Evolutionary conservation across 2,113 vertebrate species (phyloP).

Genomic region (Psammodynastes pulverulentus): DNA sequence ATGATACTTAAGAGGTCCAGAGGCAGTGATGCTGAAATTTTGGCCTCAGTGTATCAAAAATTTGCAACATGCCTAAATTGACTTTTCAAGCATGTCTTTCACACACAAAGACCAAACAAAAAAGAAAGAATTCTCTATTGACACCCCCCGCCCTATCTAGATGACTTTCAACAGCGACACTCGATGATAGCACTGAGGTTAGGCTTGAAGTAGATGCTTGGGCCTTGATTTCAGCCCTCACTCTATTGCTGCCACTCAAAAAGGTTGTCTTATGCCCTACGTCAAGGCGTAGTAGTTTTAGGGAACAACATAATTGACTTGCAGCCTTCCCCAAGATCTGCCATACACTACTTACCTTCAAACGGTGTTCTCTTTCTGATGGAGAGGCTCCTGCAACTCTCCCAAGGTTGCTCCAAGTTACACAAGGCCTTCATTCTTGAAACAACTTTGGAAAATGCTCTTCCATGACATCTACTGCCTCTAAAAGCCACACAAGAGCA

Average conservation of each 20-base stretch:
- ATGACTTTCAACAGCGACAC: not conserved
- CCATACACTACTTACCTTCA: not conserved
- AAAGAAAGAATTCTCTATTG: not conserved
- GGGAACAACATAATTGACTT: not conserved
- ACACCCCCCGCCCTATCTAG: not conserved
- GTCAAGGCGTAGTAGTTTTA: not conserved
- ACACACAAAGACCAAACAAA: not conserved
- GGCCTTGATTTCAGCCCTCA: not conserved
- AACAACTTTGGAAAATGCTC: not conserved
- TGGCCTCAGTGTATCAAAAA: not conserved
- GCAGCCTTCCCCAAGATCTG: not conserved
- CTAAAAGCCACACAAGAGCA: not conserved
- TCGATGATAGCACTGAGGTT: not conserved
- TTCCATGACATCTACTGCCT: not conserved
- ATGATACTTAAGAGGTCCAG: not conserved
- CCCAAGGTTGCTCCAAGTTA: not conserved
- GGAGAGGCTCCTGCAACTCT: not conserved
- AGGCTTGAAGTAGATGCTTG: not conserved
- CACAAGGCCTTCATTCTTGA: not conserved
- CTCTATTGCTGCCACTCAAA: not conserved
- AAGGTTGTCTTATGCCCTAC: not conserved
- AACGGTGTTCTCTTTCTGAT: not conserved
- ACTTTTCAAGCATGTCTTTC: not conserved
- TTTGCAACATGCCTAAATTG: not conserved
- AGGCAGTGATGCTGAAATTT: not conserved